Evolutionary conservation across 2,797 vertebrate genomes (phyloP).

Genomic region (Cossypha caffra): DNA sequence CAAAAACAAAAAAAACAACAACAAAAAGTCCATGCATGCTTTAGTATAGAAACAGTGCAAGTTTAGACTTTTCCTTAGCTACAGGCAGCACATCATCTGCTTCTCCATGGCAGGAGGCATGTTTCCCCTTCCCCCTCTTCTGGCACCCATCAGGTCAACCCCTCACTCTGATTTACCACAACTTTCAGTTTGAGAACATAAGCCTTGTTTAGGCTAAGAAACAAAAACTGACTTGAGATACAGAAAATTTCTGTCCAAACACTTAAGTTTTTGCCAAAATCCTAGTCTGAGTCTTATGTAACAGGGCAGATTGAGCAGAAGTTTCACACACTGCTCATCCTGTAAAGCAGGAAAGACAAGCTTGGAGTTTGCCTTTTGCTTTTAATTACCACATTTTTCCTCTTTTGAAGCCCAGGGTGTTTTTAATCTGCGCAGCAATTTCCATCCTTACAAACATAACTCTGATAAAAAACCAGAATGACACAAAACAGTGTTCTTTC

Average conservation of each 20-base stretch:
- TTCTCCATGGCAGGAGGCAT: background rate
- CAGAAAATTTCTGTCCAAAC: background rate
- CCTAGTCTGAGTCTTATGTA: background rate
- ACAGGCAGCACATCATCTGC: background rate
- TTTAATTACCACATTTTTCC: background rate
- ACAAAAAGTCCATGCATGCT: background rate
- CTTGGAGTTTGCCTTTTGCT: background rate
- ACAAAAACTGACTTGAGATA: background rate
- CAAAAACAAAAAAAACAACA: too few species aligned
- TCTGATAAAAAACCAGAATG: background rate
- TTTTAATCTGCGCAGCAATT: background rate
- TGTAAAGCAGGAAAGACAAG: background rate
- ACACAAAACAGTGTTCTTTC: background rate
- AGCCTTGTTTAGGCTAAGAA: background rate
- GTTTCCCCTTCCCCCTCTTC: background rate
- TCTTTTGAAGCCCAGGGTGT: background rate
- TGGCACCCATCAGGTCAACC: background rate
- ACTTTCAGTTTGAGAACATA: background rate
- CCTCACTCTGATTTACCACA: background rate
- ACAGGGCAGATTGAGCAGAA: background rate
- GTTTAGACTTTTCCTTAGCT: background rate
- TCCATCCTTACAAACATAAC: background rate
- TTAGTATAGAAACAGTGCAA: background rate
- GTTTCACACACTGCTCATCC: background rate
- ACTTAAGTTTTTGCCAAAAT: background rate